These are phyloP conservation scores for Willisornis vidua DNA, from an alignment of 2,113 vertebrate species.

Conservation along the genomic window DNA sequence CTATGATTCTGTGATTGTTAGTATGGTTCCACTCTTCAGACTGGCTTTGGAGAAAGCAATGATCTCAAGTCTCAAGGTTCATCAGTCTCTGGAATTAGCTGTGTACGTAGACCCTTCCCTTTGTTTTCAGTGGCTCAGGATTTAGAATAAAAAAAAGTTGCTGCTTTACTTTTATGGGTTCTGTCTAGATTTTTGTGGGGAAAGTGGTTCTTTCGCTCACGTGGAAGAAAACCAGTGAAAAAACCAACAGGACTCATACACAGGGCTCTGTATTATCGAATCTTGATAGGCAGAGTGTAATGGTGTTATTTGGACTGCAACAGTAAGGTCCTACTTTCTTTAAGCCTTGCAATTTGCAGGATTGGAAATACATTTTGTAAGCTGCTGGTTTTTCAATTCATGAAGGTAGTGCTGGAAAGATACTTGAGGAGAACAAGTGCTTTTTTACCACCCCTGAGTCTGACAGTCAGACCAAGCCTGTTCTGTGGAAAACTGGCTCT, in stretches of 20 bases:
- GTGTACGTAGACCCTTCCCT: rapidly evolving
- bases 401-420: not conserved
- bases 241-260: not conserved
- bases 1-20: not conserved
- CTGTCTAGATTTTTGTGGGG: not conserved
- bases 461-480: not conserved
- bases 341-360: not conserved
- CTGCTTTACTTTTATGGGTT: not conserved
- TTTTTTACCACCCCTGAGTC: not conserved
- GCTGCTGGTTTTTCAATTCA: not conserved
- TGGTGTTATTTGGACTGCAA: not conserved
- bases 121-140: not conserved
- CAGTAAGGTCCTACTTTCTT: not conserved
- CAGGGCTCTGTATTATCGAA: not conserved
- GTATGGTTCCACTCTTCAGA: not conserved
- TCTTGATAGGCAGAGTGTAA: not conserved
- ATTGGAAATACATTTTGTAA: not conserved
- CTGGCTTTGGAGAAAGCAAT: not conserved
- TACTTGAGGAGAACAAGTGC: not conserved
- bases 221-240: not conserved
- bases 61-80: not conserved
- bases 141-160: not conserved
- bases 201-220: not conserved
- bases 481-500: not conserved
- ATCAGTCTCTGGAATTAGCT: not conserved